Base-by-base conservation (phyloP, 2,797 vertebrate genomes). In the Mormyrus proboscirostris region DNA sequence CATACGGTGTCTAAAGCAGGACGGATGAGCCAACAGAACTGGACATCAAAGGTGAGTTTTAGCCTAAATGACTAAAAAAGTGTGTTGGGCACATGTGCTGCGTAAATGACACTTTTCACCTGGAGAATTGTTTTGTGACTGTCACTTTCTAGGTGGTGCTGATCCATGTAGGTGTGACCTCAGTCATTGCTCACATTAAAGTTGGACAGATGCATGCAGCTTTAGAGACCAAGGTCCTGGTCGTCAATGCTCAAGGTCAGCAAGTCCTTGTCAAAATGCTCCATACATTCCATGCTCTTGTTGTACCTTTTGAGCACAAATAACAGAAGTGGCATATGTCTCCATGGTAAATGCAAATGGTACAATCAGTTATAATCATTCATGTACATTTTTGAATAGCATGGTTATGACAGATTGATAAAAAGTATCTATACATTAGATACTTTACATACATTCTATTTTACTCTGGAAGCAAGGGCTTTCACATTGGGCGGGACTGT, bases 1-100 rank as follows among this genome's bases (percentile, higher is more conserved):
- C 96, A 97, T 91, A 96, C 96, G 0, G 93, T 95, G 0, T 96
- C 96, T 83, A 94, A 96, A 92, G 95, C 96, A 2, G 96, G 95
- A 41, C 96, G 92, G 90, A 96, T 96, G 93, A 92, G 91, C 44
- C 95, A 96, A 90, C 92, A 93, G 86, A 94, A 94, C 90, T 97
- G 96, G 96, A 96, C 93, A n/a, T 95, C 94, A 90, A 96, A 97
- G 95, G 96, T 96, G 91, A 51, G 1, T 69, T 82, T 38, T 83
- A 93, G 69, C 55, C 0, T 19, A 33, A 33, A 19, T 49, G 0
- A 83, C 14, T 25, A 59, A 29, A 85, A 3, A 14, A 16, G 0
- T 12, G 19, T 50, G 19, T 83, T 47, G 76, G 2, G 76, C 76
- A n/a, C 76, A 19, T 41, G 44, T 22, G 44, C 38, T 82, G 76